Percentiles rank a stretch among this genome's conserved stretches.
These are phyloP conservation scores for Ochropleura plecta DNA, from an alignment of 2,888 invertebrate species.

Conservation along the genomic window DNA sequence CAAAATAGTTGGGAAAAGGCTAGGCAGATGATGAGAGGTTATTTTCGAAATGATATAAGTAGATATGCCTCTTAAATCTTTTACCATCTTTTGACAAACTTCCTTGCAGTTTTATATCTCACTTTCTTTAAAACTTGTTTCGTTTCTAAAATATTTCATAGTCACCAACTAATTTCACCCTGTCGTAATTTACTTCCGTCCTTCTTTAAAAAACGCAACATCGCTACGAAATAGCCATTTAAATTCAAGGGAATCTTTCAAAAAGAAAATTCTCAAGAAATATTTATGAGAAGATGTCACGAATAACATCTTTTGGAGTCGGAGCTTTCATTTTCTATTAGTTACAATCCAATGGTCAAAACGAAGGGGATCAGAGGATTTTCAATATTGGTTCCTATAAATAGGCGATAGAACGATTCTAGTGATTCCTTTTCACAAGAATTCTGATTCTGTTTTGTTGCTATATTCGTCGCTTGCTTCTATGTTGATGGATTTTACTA, in stretches of 20 bases:
- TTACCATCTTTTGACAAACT: neutral
- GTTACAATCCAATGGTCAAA: slow-evolving; percentile 57
- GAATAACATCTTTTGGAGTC: slow-evolving; percentile 27
- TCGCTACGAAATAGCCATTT: slow-evolving; percentile 40
- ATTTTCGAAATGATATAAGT: neutral
- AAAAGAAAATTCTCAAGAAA: slow-evolving; percentile 53
- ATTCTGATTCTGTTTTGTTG: neutral
- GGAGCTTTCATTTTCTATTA: slow-evolving; percentile 58
- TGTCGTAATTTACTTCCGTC: slow-evolving; percentile 17
- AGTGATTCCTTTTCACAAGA: neutral
- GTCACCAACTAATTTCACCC: slow-evolving; percentile 6
- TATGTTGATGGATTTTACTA: neutral
- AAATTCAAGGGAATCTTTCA: slow-evolving; percentile 36
- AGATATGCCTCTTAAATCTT: neutral
- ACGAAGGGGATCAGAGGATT: slow-evolving; percentile 30
- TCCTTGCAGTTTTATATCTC: neutral
- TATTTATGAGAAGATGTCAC: slow-evolving; percentile 59
- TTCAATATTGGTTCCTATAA: slow-evolving; percentile 49
- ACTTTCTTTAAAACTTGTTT: neutral
- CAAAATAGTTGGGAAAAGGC: neutral
- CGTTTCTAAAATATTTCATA: neutral
- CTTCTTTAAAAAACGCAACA: slow-evolving; percentile 27
- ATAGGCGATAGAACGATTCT: slow-evolving; percentile 19
- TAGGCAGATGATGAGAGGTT: neutral
- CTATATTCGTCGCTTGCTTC: neutral